These are phyloP conservation scores for Pollachius pollachius DNA, from an alignment of 2,113 vertebrate genomes.

Conservation along the genomic window DNA sequence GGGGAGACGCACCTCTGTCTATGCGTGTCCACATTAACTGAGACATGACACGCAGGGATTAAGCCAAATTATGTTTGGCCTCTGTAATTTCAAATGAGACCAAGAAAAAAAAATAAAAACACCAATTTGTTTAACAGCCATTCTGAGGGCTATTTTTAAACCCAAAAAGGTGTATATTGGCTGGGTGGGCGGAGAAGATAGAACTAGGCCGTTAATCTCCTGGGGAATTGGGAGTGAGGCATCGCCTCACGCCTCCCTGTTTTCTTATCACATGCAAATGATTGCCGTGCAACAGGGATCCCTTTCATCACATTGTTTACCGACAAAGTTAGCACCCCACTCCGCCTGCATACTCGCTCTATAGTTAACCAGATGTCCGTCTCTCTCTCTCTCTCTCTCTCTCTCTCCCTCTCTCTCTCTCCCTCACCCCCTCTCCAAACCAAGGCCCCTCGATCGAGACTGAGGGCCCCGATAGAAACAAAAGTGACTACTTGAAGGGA, in stretches of 20 bases:
- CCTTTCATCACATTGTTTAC: slow-evolving; percentile 31
- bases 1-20: background rate
- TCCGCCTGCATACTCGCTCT: background rate
- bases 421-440: background rate
- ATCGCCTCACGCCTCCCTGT: background rate
- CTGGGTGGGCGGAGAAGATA: too few relatives aligned
- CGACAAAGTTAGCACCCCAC: slow-evolving; percentile 8
- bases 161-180: too few relatives aligned
- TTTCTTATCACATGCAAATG: slow-evolving; percentile 31
- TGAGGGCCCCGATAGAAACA: slow-evolving; percentile 13
- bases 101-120: too few relatives aligned
- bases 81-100: background rate
- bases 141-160: background rate
- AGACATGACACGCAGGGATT: background rate
- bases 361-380: slow-evolving; percentile 17
- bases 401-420: background rate
- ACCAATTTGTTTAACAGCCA: background rate
- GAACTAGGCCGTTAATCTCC: background rate
- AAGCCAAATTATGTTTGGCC: background rate
- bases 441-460: slow-evolving; percentile 28
- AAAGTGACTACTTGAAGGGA: slow-evolving; percentile 1
- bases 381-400: too few relatives aligned
- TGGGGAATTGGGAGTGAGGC: background rate
- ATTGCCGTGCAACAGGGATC: slow-evolving; percentile 7
- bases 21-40: background rate